Evolutionary conservation across 2,797 vertebrate genomes (phyloP), one percentile per base, ranked within the genome.

Genomic region (Carduelis carduelis): DNA sequence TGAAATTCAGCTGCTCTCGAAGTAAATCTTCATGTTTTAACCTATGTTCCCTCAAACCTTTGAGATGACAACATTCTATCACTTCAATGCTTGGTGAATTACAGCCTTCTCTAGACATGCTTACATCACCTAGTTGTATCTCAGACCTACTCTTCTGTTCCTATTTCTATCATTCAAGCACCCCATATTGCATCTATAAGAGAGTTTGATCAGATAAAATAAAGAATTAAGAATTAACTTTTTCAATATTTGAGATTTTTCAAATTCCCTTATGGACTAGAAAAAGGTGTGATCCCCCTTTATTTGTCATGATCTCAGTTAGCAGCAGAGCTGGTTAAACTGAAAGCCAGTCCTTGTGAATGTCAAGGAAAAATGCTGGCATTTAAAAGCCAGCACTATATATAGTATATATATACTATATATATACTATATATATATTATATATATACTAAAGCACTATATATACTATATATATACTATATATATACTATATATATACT

Each of bases 331-430:
- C 15, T 81, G 44, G 28, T 91, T 85, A 83, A 89, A 47, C 18
- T 78, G 43, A 80, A 90, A 90, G 6, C n/a, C 19, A 39, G 37
- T 39, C 9, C 4, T 61, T 0, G 2, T 27, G 53, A 87, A 85
- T 47, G 28, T n/a, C 46, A 74, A 89, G 43, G 37, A 34, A 72
- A 78, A 85, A 96, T 11, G 13, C 14, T 86, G 69, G 39, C 76
- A 59, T 91, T 94, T 86, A 81, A 78, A 93, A 92, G 14, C 43
- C n/a, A n/a, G n/a, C n/a, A n/a, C n/a, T n/a, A n/a, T n/a, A n/a
- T n/a, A n/a, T n/a, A n/a, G n/a, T n/a, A n/a, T n/a, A n/a, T n/a
- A n/a, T n/a, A n/a, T n/a, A n/a, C n/a, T n/a, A n/a, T n/a, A n/a
- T n/a, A n/a, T n/a, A n/a, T n/a, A n/a, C n/a, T n/a, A n/a, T n/a